Evolutionary conservation across 2,797 vertebrate genomes (phyloP).

Genomic region (Poecilia gillii): DNA sequence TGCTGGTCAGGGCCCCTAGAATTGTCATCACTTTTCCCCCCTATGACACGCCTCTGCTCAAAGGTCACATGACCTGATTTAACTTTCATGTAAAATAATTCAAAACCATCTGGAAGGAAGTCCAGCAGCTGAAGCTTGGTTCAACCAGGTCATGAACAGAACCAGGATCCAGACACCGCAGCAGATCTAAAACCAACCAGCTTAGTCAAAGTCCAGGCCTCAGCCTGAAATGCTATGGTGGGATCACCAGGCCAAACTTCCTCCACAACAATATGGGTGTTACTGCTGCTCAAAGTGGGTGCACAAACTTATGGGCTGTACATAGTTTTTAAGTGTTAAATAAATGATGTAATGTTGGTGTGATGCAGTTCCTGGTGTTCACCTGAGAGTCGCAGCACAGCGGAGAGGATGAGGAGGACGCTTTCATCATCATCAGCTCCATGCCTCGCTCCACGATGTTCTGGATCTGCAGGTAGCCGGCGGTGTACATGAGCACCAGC

Average conservation of each 20-base stretch:
- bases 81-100: neutral
- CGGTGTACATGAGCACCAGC: slow-evolving; percentile 98
- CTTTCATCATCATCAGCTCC: slow-evolving; percentile 96
- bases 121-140: neutral
- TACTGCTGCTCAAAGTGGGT: neutral
- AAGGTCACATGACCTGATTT: neutral
- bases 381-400: slow-evolving; percentile 93
- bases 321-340: neutral
- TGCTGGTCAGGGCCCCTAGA: too few species aligned
- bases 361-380: too few species aligned
- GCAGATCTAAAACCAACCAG: neutral
- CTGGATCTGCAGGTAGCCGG: slow-evolving; percentile 98
- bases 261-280: neutral
- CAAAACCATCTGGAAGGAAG: neutral
- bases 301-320: neutral
- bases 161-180: neutral
- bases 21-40: too few species aligned
- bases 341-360: neutral
- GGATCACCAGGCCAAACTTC: neutral
- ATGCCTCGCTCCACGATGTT: slow-evolving; percentile 97
- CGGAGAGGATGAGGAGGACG: slow-evolving; percentile 93
- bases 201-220: neutral
- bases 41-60: too few species aligned
- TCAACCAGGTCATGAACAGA: neutral
- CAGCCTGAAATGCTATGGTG: neutral